Conservation (phyloP, 2,113 vertebrate species). For the Zosterops pallidus region DNA sequence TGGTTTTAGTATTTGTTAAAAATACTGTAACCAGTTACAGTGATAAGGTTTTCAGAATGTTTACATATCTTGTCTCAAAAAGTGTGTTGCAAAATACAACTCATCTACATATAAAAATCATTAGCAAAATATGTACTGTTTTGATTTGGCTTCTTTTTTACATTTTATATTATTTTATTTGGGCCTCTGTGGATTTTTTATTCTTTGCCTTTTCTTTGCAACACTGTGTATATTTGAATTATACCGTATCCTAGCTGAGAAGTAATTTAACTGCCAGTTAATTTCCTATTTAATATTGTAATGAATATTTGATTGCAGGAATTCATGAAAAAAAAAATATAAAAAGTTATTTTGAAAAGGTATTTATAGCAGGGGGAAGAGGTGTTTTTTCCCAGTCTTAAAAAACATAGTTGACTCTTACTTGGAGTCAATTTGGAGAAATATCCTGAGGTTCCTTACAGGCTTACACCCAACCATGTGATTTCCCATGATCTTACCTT, state of each 20-base stretch:
- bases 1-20: background rate
- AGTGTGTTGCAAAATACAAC: background rate
- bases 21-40: background rate
- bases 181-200: rapidly evolving
- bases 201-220: background rate
- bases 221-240: background rate
- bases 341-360: background rate
- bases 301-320: background rate
- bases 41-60: background rate
- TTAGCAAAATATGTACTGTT: background rate
- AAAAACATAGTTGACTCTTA: background rate
- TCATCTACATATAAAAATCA: background rate
- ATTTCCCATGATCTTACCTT: background rate
- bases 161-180: background rate
- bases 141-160: background rate
- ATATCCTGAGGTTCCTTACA: background rate
- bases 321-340: background rate
- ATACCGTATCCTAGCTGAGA: background rate
- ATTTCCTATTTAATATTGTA: background rate
- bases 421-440: background rate
- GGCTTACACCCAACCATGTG: background rate
- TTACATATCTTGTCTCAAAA: background rate
- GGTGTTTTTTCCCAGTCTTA: background rate
- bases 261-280: background rate
- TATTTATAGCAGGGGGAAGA: background rate